Percentiles rank a stretch among this genome's conserved stretches.
phyloP scores from a whole-genome alignment of 2,888 invertebrate species.

The Drosophila prolongata region DNA sequence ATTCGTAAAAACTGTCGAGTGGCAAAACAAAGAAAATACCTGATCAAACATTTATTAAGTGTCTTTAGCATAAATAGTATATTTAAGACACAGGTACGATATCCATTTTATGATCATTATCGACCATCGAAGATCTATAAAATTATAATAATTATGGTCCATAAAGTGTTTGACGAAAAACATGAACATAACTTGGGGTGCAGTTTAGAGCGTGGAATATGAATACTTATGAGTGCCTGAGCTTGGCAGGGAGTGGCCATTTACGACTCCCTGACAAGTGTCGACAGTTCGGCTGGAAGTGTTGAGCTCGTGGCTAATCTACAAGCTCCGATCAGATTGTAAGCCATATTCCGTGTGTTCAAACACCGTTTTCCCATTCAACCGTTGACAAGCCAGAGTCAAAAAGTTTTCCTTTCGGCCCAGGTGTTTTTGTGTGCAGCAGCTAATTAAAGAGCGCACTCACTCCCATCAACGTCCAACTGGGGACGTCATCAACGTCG shows the following conservation, averaged over 20 bases:
- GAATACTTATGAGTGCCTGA: conserved; percentile 33
- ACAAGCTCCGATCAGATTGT: conserved; percentile 32
- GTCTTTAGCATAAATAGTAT: background rate
- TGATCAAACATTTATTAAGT: background rate
- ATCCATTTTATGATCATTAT: conserved; percentile 3
- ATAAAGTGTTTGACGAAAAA: conserved; percentile 17
- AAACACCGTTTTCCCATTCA: conserved; percentile 18
- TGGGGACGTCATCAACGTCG: conserved; percentile 38
- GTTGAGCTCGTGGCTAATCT: conserved; percentile 34
- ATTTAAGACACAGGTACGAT: background rate
- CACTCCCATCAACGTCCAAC: conserved; percentile 33
- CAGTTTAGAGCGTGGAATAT: conserved; percentile 29
- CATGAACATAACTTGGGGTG: conserved; percentile 32
- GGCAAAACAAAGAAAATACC: background rate
- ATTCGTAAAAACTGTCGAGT: too few species aligned
- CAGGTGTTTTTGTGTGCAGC: conserved; percentile 10
- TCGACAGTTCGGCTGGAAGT: conserved; percentile 31
- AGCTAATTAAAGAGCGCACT: conserved; percentile 44
- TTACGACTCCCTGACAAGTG: conserved; percentile 42
- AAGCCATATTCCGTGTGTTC: conserved; percentile 18
- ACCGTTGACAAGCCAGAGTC: conserved; percentile 16
- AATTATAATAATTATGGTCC: conserved; percentile 32
- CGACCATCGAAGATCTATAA: conserved; percentile 26
- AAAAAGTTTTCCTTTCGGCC: conserved; percentile 6
- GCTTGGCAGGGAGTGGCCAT: conserved; percentile 37